Conservation (phyloP, 2,888 invertebrate species). For the Parnassius mnemosyne region DNA sequence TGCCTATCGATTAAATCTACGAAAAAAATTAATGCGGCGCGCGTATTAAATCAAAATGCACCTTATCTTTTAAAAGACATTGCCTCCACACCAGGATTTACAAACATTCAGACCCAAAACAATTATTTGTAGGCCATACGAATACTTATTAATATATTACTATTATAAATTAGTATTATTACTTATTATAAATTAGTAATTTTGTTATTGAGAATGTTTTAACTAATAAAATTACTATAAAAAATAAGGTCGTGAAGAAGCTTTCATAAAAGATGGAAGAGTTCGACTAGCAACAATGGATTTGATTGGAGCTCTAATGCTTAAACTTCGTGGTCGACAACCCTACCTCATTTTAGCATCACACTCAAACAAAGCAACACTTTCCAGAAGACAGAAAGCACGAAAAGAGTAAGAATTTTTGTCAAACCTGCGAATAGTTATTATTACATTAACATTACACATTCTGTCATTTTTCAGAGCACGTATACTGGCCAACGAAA, state of each 20-base stretch:
- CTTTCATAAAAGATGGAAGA: conserved; percentile 56
- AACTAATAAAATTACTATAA: no score
- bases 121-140: no score
- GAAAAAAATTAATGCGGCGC: no score
- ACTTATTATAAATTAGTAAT: no score
- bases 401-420: conserved; percentile 49
- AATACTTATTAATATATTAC: no score
- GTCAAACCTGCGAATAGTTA: neutral
- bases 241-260: conserved; percentile 60
- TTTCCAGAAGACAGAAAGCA: conserved; percentile 44
- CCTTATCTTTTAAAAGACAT: no score
- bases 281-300: conserved; percentile 64
- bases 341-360: conserved; percentile 68
- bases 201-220: no score
- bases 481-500: conserved; percentile 40
- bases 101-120: no score
- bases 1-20: no score
- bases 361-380: conserved; percentile 40
- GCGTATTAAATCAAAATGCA: no score
- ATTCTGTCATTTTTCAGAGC: conserved; percentile 33
- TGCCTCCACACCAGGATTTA: no score
- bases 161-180: no score
- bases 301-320: conserved; percentile 62
- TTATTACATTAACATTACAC: neutral
- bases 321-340: conserved; percentile 61